Percentiles rank a stretch among this genome's conserved stretches.
Conservation (phyloP, 2,888 invertebrate species). For the Mythimna impura region DNA sequence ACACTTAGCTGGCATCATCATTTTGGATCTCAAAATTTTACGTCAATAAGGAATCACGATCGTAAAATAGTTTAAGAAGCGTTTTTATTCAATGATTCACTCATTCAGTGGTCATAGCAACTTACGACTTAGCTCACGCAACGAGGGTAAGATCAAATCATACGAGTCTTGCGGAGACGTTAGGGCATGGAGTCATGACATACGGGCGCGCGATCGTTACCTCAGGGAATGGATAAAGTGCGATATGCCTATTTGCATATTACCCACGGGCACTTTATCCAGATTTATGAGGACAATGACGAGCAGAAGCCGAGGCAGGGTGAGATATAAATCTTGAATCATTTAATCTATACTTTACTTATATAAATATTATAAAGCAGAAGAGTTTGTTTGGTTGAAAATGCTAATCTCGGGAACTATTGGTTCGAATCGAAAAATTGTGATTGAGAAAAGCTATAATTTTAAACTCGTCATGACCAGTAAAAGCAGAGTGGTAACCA, state of each 20-base stretch:
- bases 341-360: not conserved
- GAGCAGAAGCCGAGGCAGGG: constrained; percentile 74
- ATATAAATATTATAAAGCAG: no score
- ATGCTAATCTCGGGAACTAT: no score
- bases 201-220: constrained; percentile 71
- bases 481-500: no score
- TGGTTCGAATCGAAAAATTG: no score
- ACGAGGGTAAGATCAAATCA: constrained; percentile 89
- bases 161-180: constrained; percentile 89
- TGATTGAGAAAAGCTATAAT: no score
- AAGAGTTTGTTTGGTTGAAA: no score
- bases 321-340: constrained; percentile 60
- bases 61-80: constrained; percentile 41
- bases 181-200: constrained; percentile 90
- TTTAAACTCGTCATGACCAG: no score
- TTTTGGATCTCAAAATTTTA: constrained; percentile 73
- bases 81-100: constrained; percentile 79
- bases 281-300: constrained; percentile 78
- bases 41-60: constrained; percentile 69
- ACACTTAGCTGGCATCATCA: constrained; percentile 11
- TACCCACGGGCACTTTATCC: constrained; percentile 75
- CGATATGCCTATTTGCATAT: constrained; percentile 80
- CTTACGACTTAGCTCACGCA: constrained; percentile 78
- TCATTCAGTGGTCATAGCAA: constrained; percentile 54
- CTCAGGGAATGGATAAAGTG: constrained; percentile 86